These are phyloP conservation scores for Hyalella azteca DNA, from an alignment of 2,888 invertebrate genomes.

Conservation along the genomic window DNA sequence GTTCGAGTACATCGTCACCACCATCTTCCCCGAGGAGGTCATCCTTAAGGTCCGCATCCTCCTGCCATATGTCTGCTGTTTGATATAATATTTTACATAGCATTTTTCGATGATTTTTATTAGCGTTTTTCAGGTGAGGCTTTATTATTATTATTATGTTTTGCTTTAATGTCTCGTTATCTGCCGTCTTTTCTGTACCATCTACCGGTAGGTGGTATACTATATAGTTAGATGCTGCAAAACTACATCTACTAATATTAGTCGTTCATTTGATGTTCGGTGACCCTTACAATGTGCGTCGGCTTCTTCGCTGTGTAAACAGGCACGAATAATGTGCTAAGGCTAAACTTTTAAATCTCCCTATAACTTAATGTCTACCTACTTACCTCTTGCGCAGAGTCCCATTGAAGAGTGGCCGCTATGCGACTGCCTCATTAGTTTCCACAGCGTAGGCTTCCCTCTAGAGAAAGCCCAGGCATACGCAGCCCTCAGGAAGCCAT, in stretches of 20 bases:
- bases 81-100: too few relatives aligned
- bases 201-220: too few relatives aligned
- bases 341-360: too few relatives aligned
- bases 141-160: neutral
- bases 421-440: constrained; percentile 97
- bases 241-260: too few relatives aligned
- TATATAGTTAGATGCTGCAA: too few relatives aligned
- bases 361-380: too few relatives aligned
- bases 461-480: constrained; percentile 97
- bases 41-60: constrained; percentile 78
- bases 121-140: neutral
- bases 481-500: constrained; percentile 89
- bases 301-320: too few relatives aligned
- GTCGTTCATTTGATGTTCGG: too few relatives aligned
- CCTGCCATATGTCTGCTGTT: too few relatives aligned
- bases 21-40: constrained; percentile 94
- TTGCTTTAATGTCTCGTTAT: neutral
- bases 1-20: constrained; percentile 93
- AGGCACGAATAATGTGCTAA: too few relatives aligned
- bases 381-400: constrained; percentile 73
- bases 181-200: too few relatives aligned
- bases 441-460: constrained; percentile 98
- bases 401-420: constrained; percentile 97
- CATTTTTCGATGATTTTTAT: neutral
- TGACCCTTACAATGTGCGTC: too few relatives aligned